phyloP scores from a whole-genome alignment of 2,888 invertebrate genomes.

The Serripes groenlandicus region DNA sequence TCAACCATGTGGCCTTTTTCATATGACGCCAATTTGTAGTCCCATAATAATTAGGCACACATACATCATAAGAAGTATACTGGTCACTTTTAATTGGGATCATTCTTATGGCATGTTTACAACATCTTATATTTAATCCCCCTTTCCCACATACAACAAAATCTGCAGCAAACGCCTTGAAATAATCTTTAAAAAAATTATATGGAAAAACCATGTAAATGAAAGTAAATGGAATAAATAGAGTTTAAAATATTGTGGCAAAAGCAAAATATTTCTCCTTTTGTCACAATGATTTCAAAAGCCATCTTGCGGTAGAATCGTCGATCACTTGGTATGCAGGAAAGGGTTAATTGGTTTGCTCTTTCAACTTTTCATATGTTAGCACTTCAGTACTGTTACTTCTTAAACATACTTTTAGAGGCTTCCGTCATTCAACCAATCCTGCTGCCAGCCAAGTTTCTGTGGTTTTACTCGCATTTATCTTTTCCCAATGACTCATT shows the following conservation, averaged over 20 bases:
- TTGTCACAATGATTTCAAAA: background rate
- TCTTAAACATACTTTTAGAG: too few relatives aligned
- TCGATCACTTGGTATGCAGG: background rate
- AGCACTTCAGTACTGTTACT: too few relatives aligned
- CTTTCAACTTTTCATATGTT: too few relatives aligned
- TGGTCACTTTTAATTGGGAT: conserved; percentile 14
- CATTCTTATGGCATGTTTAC: conserved; percentile 20
- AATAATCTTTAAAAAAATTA: background rate
- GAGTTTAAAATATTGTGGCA: background rate
- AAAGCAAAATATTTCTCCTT: background rate
- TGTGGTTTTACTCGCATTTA: too few relatives aligned
- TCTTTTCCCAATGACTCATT: too few relatives aligned
- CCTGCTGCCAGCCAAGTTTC: too few relatives aligned
- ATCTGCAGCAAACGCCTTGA: background rate
- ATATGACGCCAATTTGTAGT: too few relatives aligned
- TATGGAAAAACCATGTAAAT: background rate
- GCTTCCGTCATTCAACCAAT: too few relatives aligned
- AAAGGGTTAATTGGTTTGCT: conserved; percentile 11
- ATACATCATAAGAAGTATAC: background rate
- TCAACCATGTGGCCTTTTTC: too few relatives aligned
- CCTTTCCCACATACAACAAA: background rate
- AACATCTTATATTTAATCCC: background rate
- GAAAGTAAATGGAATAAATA: background rate
- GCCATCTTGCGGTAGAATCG: background rate
- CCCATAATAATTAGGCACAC: conserved; percentile 7